Evolutionary conservation across 2,113 vertebrate genomes (phyloP).

Genomic region (Thryonomys swinderianus): DNA sequence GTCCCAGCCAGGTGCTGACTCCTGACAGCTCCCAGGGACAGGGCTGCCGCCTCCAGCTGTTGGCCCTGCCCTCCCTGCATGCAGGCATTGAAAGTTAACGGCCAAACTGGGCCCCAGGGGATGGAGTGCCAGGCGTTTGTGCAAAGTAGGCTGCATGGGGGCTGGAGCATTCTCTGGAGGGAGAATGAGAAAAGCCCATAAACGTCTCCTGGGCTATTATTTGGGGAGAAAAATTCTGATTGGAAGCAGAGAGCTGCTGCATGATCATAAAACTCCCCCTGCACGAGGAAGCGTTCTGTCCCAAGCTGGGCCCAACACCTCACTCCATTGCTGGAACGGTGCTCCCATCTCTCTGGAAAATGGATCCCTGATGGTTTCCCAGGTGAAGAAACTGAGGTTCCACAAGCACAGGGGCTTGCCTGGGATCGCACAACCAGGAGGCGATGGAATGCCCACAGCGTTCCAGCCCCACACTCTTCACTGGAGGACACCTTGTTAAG

Average conservation of each 20-base stretch:
- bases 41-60: constrained; percentile 59
- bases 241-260: background rate
- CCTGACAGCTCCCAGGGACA: constrained; percentile 25
- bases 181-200: constrained; percentile 35
- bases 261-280: background rate
- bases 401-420: background rate
- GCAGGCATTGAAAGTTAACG: constrained; percentile 73
- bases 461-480: background rate
- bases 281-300: accelerated
- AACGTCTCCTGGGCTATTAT: background rate
- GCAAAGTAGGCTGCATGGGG: background rate
- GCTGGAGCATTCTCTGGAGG: background rate
- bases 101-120: constrained; percentile 40
- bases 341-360: background rate
- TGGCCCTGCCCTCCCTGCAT: background rate
- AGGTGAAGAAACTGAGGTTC: constrained; percentile 11
- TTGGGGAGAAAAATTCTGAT: background rate
- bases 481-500: background rate
- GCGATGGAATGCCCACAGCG: background rate
- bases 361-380: background rate
- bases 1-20: background rate
- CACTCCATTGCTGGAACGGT: accelerated
- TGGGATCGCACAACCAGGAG: background rate
- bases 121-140: background rate
- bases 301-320: background rate